Evolutionary conservation across 2,888 invertebrate species (phyloP).

Genomic region (Bruchidius siliquastri): DNA sequence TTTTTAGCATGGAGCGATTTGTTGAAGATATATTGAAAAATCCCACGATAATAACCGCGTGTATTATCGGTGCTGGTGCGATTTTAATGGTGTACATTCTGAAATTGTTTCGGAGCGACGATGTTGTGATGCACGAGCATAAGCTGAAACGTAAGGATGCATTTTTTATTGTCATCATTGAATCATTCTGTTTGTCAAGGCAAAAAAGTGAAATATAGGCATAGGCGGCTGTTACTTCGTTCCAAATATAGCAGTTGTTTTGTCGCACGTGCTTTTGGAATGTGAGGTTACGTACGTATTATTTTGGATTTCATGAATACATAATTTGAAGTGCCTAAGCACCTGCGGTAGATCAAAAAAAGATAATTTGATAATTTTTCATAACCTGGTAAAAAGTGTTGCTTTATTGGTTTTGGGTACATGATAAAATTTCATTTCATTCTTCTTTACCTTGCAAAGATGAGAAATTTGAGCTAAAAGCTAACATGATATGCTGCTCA

Average conservation of each 20-base stretch:
- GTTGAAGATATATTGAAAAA: constrained; percentile 29
- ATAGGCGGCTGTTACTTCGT: neutral
- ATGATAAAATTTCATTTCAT: too few relatives aligned
- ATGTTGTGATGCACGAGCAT: constrained; percentile 19
- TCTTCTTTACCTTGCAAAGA: too few relatives aligned
- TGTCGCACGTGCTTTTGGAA: neutral
- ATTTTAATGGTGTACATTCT: constrained; percentile 36
- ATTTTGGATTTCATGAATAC: neutral
- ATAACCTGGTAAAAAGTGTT: too few relatives aligned
- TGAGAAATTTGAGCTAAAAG: too few relatives aligned
- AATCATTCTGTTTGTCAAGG: neutral
- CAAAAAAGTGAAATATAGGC: neutral
- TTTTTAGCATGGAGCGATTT: constrained; percentile 36
- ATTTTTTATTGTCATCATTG: neutral
- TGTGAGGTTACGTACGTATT: neutral
- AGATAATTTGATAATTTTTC: too few relatives aligned
- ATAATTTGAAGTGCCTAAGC: neutral
- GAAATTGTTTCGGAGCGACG: constrained; percentile 33
- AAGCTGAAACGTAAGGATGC: constrained; percentile 33
- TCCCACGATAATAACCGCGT: constrained; percentile 32
- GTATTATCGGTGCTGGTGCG: constrained; percentile 36
- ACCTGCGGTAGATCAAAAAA: neutral
- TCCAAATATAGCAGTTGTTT: neutral
- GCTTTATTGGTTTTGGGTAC: too few relatives aligned
- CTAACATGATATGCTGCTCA: too few relatives aligned